Evolutionary conservation across 1,140 invertebrate species (phyloP).

Genomic region (Saxidomus purpurata): DNA sequence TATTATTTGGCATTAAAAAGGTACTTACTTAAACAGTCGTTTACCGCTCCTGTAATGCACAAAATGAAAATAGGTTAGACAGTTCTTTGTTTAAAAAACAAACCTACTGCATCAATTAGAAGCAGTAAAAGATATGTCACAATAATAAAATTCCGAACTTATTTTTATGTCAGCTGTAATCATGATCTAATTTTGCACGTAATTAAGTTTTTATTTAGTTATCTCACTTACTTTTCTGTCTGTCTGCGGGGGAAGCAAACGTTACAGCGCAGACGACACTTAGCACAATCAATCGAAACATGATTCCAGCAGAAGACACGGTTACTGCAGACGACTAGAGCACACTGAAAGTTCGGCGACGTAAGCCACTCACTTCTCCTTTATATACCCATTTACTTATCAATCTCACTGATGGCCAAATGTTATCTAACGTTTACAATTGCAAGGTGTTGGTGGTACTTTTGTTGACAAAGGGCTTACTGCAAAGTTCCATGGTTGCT

Average conservation of each 20-base stretch:
- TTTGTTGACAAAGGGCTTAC: conserved; percentile 43
- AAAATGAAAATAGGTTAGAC: too few species aligned
- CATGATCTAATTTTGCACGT: too few species aligned
- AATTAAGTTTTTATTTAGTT: neutral
- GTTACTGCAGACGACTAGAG: conserved; percentile 9
- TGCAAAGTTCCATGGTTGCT: neutral
- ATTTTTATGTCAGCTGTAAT: too few species aligned
- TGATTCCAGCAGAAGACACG: conserved; percentile 16
- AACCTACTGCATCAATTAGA: too few species aligned
- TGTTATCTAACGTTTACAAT: conserved; percentile 23
- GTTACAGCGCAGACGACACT: conserved; percentile 42
- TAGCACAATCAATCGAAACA: conserved; percentile 24
- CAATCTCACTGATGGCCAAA: conserved; percentile 8
- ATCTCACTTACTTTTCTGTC: conserved; percentile 44
- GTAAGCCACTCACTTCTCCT: neutral
- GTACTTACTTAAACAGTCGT: conserved; percentile 42
- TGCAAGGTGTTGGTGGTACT: conserved; percentile 12
- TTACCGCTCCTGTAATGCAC: conserved; percentile 29
- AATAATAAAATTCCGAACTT: too few species aligned
- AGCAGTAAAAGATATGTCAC: too few species aligned
- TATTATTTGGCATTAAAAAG: too few species aligned
- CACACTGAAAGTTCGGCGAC: conserved; percentile 26
- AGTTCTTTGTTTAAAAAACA: too few species aligned
- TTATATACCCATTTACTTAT: conserved; percentile 26
- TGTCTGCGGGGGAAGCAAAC: conserved; percentile 6